A percentile compares a stretch with the other conserved stretches of the same genome.
Conservation (phyloP, 1,140 invertebrate genomes). For the Venustaconcha ellipsiformis region DNA sequence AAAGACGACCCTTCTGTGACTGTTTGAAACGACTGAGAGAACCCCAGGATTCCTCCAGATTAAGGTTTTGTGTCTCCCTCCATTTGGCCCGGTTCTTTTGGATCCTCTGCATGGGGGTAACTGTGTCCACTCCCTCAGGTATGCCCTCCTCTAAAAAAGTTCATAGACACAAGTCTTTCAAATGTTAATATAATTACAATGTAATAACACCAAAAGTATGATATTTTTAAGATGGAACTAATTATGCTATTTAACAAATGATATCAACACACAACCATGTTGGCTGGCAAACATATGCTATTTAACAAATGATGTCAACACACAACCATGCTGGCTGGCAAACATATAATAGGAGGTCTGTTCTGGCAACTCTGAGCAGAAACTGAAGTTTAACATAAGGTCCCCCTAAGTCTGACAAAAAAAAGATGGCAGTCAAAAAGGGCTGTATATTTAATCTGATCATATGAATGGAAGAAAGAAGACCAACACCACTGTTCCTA, state of each 20-base stretch:
- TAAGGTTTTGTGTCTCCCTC: constrained; percentile 47
- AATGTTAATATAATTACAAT: not conserved
- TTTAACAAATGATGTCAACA: constrained; percentile 24
- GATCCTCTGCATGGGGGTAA: constrained; percentile 61
- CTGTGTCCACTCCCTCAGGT: constrained; percentile 23
- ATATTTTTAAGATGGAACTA: not conserved
- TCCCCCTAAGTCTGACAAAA: no score
- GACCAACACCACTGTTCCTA: no score
- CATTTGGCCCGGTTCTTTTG: constrained; percentile 57
- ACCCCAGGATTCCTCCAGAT: constrained; percentile 67
- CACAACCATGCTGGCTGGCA: no score
- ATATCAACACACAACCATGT: not conserved
- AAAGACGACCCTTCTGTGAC: constrained; percentile 64
- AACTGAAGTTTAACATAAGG: no score
- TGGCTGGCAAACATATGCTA: no score
- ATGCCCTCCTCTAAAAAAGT: constrained; percentile 1
- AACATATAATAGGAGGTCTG: no score
- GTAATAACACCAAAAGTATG: not conserved
- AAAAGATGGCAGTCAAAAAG: no score
- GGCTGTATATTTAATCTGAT: no score
- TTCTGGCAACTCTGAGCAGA: no score
- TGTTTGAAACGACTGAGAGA: constrained; percentile 67
- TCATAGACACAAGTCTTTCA: not conserved
- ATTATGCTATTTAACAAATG: constrained; percentile 24
- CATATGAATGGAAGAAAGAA: no score